Evolutionary conservation across 2,113 vertebrate species (phyloP), one percentile per base, ranked within the genome.

Genomic region (Epinephelus fuscoguttatus): DNA sequence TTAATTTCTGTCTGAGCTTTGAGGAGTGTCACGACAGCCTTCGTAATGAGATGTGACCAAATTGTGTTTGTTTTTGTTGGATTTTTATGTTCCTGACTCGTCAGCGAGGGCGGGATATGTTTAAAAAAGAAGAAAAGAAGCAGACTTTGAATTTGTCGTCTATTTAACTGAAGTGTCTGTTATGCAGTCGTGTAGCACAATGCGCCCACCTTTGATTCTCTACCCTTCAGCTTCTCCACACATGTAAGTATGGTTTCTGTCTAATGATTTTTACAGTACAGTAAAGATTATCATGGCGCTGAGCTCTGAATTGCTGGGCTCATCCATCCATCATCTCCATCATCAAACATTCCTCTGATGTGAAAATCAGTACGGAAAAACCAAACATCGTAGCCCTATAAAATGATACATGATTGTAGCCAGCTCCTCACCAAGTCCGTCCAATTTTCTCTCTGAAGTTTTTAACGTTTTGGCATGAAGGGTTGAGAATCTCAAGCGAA

Each of bases 111-210:
- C 9, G 23, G 13, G 4, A 55, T 55, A 64, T 6, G 10, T 49
- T 50, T 18, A 4, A 21, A 49, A 27, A 27, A 27, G 27, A 67
- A 55, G 37, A 45, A 45, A 50, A 60, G 30, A 68, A 61, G 33
- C 33, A 33, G 49, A 73, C 17, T 50, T 71, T 67, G 59, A 85
- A 75, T 55, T 77, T 62, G 74, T 83, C 1, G 21, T 89, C 21
- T 63, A 52, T 84, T 73, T 53, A 53, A 78, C 27, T 49, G 45
- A 50, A 70, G 52, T 70, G 66, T 83, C 69, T 82, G 63, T 82
- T 30, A 27, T 55, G 77, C 84, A 85, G 87, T 82, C 82, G 50
- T 89, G 82, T 80, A 84, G 87, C 88, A 70, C 61, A 61, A 49
- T 56, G 64, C 77, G 72, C 55, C 79, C 63, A n/a, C 4, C 47